Evolutionary conservation across 1,140 invertebrate genomes (phyloP).

Genomic region (Antheraea pernyi): DNA sequence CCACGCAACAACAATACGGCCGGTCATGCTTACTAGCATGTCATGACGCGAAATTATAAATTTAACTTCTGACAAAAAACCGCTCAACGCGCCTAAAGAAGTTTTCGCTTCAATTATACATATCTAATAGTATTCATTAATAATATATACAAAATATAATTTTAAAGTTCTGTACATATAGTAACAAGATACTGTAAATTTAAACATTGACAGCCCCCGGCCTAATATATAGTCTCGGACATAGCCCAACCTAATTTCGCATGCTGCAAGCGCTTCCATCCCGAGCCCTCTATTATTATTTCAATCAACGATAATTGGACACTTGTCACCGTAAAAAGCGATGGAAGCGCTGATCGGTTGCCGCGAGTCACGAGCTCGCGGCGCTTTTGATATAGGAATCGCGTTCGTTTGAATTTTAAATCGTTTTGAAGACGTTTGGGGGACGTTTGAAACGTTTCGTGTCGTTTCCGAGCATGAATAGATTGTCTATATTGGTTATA

Average conservation of each 20-base stretch:
- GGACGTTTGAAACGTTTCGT: constrained; percentile 17
- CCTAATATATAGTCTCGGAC: not conserved
- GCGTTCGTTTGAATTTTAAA: constrained; percentile 37
- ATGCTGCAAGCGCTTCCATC: constrained; percentile 40
- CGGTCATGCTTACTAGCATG: no score
- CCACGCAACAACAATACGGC: no score
- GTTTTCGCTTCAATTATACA: no score
- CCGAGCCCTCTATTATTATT: constrained; percentile 53
- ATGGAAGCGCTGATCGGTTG: constrained; percentile 31
- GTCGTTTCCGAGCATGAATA: constrained; percentile 12
- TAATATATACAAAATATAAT: no score
- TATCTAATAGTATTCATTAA: no score
- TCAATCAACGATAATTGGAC: constrained; percentile 66
- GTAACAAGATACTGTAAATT: not conserved
- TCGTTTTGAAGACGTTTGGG: constrained; percentile 30
- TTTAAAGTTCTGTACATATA: not conserved
- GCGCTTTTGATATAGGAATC: constrained; percentile 37
- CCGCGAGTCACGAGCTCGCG: constrained; percentile 32
- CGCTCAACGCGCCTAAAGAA: no score
- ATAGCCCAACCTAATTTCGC: constrained; percentile 32
- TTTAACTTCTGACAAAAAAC: no score
- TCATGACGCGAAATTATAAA: no score
- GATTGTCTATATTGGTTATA: constrained; percentile 11
- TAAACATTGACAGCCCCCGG: not conserved
- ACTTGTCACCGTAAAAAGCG: constrained; percentile 55